Evolutionary conservation across 2,797 vertebrate species (phyloP), one percentile per base, ranked within the genome.

Genomic region (Anguilla obscura): DNA sequence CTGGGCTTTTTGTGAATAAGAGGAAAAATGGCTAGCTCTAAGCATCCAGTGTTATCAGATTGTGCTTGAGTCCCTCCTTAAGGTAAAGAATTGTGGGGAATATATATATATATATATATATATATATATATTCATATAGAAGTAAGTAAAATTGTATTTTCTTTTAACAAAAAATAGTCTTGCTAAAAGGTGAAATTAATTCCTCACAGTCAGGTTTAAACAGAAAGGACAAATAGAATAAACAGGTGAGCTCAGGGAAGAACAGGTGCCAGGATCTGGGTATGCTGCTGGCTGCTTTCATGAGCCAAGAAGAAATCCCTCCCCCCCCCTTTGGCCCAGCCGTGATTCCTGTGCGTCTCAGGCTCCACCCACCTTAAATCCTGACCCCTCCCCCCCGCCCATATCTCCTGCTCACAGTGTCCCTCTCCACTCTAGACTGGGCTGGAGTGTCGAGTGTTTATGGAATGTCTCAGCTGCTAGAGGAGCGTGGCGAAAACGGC

Each of bases 381-480:
- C 58, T 40, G 85, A 30, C 27, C 84, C 84, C 36, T 7, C 84
- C 6, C 16, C 16, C 54, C 6, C 0, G 58, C 56, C 85, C 27
- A 76, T 36, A 8, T 18, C 21, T 82, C 24, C 52, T 36, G 40
- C 33, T 74, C 40, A 52, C 9, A 7, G 18, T 27, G 40, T 36
- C 40, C 14, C 33, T 84, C 30, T 66, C 33, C 79, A 74, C 33
- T 10, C 24, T 48, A 85, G 33, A 36, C 69, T 74, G 58, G 30
- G n/a, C 87, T 69, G 83, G 83, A 69, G 50, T 45, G 14, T 69
- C 82, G 56, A 71, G 63, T 88, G 87, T 88, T 88, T 79, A 45
- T 85, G 60, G 63, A 88, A 88, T 88, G 87, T 85, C 63, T 88
- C 82, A 85, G 60, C 48, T 85, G 83, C 18, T 27, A n/a, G 30